Evolutionary conservation across 2,888 invertebrate genomes (phyloP).

Genomic region (Rhaphigaster nebulosa): DNA sequence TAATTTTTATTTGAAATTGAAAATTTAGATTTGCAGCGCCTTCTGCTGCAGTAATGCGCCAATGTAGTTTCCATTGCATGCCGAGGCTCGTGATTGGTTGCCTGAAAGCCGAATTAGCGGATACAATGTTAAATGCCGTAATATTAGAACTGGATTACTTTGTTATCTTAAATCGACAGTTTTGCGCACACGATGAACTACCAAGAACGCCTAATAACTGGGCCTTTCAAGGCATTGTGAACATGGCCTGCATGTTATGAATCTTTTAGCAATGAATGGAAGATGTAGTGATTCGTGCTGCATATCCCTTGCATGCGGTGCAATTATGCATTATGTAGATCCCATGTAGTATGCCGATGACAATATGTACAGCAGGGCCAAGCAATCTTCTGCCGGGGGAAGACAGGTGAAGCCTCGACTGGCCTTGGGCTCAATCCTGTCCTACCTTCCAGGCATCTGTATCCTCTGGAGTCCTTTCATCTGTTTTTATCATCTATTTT

Average conservation of each 20-base stretch:
- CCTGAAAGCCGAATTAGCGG: slow-evolving; percentile 33
- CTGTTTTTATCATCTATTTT: background rate
- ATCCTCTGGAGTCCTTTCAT: background rate
- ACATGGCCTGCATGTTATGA: slow-evolving; percentile 42
- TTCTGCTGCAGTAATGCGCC: background rate
- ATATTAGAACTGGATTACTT: background rate
- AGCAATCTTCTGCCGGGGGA: slow-evolving; percentile 17
- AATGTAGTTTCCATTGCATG: slow-evolving; percentile 42
- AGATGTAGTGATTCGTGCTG: slow-evolving; percentile 34
- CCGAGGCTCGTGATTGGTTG: slow-evolving; percentile 21
- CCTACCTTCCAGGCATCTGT: background rate
- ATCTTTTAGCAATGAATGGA: slow-evolving; percentile 42
- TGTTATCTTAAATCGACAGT: background rate
- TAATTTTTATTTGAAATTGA: background rate
- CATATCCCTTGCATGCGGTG: slow-evolving; percentile 42
- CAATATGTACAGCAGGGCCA: slow-evolving; percentile 40
- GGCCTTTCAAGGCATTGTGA: slow-evolving; percentile 35
- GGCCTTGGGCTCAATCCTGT: background rate
- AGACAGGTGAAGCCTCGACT: background rate
- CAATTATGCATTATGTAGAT: slow-evolving; percentile 32
- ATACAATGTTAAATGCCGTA: background rate
- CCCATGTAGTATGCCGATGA: slow-evolving; percentile 36
- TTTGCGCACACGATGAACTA: background rate
- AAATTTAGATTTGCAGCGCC: background rate
- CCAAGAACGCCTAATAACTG: background rate